Percentiles rank a stretch among this genome's conserved stretches.
Evolutionary conservation across 2,113 vertebrate genomes (phyloP).

Genomic region (Oriolus oriolus): DNA sequence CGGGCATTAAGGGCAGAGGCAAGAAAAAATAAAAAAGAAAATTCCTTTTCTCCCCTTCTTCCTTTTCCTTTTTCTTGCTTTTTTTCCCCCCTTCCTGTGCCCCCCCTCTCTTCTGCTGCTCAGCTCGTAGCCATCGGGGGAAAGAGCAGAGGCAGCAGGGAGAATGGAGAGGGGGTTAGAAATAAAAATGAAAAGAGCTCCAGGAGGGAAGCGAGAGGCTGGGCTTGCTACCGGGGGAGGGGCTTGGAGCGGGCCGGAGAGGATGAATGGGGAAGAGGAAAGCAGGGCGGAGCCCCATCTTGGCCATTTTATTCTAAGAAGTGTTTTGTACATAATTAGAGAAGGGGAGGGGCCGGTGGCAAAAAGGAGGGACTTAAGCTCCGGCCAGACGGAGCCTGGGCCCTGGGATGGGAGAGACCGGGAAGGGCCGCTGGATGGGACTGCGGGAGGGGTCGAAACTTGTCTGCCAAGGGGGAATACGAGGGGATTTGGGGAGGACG

Average conservation of each 20-base stretch:
- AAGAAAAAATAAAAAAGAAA: neutral
- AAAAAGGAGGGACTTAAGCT: neutral
- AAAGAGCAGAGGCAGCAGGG: constrained; percentile 57
- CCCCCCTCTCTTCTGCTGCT: constrained; percentile 12
- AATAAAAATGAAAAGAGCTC: constrained; percentile 73
- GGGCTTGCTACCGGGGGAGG: constrained; percentile 64
- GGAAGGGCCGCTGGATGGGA: neutral
- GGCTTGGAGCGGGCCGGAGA: constrained; percentile 36
- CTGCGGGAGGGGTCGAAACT: neutral
- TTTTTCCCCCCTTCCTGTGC: neutral
- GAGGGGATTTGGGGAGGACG: neutral
- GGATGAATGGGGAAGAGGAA: constrained; percentile 68
- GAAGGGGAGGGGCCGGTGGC: neutral
- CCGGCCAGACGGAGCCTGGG: neutral
- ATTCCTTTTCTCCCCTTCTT: neutral
- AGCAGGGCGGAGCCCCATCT: constrained; percentile 60
- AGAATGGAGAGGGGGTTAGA: constrained; percentile 68
- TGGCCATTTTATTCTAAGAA: constrained; percentile 54
- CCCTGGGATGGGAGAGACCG: neutral
- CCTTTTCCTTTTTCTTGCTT: neutral
- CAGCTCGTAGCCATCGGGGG: constrained; percentile 68
- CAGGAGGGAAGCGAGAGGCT: constrained; percentile 60
- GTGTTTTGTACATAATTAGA: constrained; percentile 60
- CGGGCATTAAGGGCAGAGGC: constrained; percentile 70
- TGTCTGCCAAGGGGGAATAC: neutral